Conservation (phyloP, 2,888 invertebrate species). For the Lymantria dispar region DNA sequence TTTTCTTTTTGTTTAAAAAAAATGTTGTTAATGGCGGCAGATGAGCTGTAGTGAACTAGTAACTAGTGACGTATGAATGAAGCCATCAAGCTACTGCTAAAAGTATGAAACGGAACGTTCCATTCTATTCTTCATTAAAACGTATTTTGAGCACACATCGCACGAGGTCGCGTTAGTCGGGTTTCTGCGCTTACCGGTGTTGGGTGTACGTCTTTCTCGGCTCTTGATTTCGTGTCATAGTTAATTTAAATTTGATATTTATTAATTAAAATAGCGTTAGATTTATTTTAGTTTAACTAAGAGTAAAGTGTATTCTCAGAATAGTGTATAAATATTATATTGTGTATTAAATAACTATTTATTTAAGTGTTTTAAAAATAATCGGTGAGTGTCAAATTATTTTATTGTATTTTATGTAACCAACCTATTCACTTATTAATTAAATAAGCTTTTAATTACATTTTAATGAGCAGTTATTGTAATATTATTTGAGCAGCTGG, state of each 20-base stretch:
- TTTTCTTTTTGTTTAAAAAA: too few species aligned
- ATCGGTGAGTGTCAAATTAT: conserved; percentile 56
- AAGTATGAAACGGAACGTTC: conserved; percentile 48
- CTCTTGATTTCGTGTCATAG: conserved; percentile 65
- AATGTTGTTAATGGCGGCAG: too few species aligned
- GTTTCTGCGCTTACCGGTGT: conserved; percentile 74
- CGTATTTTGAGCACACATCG: conserved; percentile 56
- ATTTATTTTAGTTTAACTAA: conserved; percentile 30
- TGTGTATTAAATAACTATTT: conserved; percentile 38
- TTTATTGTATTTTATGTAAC: conserved; percentile 27
- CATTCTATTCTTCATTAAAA: conserved; percentile 20
- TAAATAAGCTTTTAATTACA: conserved; percentile 12
- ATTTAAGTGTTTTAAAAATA: conserved; percentile 48
- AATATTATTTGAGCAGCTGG: not conserved
- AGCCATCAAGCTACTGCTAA: conserved; percentile 30
- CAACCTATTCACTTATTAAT: conserved; percentile 15
- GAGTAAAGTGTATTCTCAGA: conserved; percentile 36
- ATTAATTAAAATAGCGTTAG: conserved; percentile 44
- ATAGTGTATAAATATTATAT: conserved; percentile 47
- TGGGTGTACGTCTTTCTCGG: conserved; percentile 60
- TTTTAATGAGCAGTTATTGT: conserved; percentile 3
- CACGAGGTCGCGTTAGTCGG: conserved; percentile 74
- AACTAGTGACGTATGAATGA: conserved; percentile 36
- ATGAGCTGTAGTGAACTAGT: not conserved
- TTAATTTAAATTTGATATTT: conserved; percentile 46